These are phyloP conservation scores for Palaemon carinicauda DNA, from an alignment of 1,140 invertebrate genomes.

Conservation along the genomic window DNA sequence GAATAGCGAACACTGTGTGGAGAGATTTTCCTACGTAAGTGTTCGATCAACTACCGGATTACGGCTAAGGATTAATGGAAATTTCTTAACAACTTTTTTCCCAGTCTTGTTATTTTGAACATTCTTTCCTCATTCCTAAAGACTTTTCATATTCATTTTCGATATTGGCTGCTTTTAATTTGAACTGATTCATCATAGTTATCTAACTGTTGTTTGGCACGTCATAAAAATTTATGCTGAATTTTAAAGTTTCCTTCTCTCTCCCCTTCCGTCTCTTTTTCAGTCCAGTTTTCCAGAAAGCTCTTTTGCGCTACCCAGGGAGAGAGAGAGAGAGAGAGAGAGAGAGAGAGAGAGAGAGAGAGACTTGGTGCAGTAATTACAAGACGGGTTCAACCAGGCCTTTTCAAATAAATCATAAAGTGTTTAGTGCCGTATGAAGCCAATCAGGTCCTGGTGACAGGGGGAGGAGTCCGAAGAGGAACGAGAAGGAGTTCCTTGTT, in stretches of 20 bases:
- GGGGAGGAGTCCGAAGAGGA: not conserved
- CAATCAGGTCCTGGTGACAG: conserved; percentile 17
- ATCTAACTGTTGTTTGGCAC: no score
- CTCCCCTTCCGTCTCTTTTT: not conserved
- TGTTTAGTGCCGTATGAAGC: conserved; percentile 36
- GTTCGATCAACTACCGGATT: conserved; percentile 37
- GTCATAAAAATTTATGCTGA: not conserved
- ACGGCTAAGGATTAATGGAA: conserved; percentile 15
- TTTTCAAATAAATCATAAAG: not conserved
- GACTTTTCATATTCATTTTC: not conserved
- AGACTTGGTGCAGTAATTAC: not conserved
- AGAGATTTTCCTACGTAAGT: conserved; percentile 7
- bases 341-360: conserved; percentile 6
- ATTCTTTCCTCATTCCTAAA: not conserved
- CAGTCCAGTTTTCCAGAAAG: not conserved
- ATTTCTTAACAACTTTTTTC: not conserved
- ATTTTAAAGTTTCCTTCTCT: not conserved
- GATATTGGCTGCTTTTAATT: not conserved
- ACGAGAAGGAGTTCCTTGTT: not conserved
- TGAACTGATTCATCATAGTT: not conserved
- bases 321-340: not conserved
- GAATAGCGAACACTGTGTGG: conserved; percentile 32
- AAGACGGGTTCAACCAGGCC: not conserved
- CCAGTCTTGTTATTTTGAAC: not conserved
- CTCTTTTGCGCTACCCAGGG: not conserved